Percentiles rank a stretch among this genome's conserved stretches.
Evolutionary conservation across 2,888 invertebrate genomes (phyloP).

Genomic region (Liodrosophila aerea): DNA sequence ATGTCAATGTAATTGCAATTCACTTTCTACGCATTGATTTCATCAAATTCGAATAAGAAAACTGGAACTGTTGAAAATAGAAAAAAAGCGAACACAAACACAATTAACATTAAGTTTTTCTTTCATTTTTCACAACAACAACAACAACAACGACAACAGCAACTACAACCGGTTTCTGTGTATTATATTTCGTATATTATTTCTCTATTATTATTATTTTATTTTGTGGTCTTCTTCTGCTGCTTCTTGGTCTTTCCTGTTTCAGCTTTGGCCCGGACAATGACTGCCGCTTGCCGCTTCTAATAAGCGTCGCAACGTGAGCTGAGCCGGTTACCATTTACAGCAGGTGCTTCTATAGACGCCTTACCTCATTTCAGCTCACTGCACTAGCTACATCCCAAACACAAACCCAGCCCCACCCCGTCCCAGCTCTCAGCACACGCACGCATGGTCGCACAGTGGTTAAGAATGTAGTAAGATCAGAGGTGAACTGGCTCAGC

Average conservation of each 20-base stretch:
- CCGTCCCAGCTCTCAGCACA: conserved; percentile 38
- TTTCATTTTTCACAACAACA: conserved; percentile 72
- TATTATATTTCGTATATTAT: conserved; percentile 17
- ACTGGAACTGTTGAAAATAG: conserved; percentile 58
- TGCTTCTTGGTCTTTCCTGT: conserved; percentile 53
- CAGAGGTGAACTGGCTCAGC: conserved; percentile 18
- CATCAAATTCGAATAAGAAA: conserved; percentile 57
- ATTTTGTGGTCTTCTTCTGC: conserved; percentile 25
- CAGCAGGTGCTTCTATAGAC: conserved; percentile 51
- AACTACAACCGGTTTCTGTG: conserved; percentile 59
- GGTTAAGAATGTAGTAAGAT: conserved; percentile 43
- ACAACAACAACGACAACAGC: neutral
- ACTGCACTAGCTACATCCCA: conserved; percentile 6
- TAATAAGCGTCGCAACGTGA: conserved; percentile 53
- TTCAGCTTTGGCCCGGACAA: conserved; percentile 32
- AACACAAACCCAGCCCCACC: conserved; percentile 10
- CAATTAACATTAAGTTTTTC: conserved; percentile 61
- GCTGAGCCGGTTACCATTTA: conserved; percentile 53
- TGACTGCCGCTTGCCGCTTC: conserved; percentile 48
- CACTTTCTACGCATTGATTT: conserved; percentile 80
- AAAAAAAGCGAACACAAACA: conserved; percentile 28
- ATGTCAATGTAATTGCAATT: conserved; percentile 51
- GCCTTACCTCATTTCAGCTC: conserved; percentile 31
- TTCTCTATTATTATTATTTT: conserved; percentile 11
- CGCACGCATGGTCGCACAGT: conserved; percentile 36